These are phyloP conservation scores for Amblyopsis hoosieri DNA, from an alignment of 2,797 vertebrate species.

Conservation along the genomic window DNA sequence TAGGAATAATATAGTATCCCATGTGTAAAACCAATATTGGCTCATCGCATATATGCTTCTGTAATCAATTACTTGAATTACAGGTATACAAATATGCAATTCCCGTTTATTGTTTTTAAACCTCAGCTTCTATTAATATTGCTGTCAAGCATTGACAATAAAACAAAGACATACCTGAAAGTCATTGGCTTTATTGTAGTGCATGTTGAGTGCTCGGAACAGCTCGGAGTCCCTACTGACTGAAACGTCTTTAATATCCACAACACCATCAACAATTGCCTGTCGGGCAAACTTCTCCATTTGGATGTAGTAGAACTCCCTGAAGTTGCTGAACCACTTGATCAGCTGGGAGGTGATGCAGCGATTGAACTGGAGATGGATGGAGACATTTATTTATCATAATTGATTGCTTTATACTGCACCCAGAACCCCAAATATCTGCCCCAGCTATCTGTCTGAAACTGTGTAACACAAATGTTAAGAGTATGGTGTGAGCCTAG, in stretches of 20 bases:
- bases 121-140: neutral
- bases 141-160: neutral
- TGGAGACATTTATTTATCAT: no score
- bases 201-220: constrained; percentile 90
- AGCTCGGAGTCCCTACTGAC: constrained; percentile 90
- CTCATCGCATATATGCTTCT: no score
- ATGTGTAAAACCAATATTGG: no score
- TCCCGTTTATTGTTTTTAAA: no score
- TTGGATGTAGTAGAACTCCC: constrained; percentile 98
- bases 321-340: constrained; percentile 99
- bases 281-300: constrained; percentile 97
- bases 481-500: no score
- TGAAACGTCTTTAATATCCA: constrained; percentile 78
- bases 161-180: constrained; percentile 83
- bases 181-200: constrained; percentile 97
- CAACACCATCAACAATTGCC: constrained; percentile 86
- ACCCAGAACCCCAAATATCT: no score
- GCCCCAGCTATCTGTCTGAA: no score
- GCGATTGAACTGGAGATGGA: constrained; percentile 87
- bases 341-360: constrained; percentile 97
- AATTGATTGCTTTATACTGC: no score
- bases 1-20: no score
- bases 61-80: no score
- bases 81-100: no score
- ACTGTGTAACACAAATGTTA: no score